Conservation (phyloP, 53 echinoderm and acorn worm genomes). For the Arbacia lixula region DNA sequence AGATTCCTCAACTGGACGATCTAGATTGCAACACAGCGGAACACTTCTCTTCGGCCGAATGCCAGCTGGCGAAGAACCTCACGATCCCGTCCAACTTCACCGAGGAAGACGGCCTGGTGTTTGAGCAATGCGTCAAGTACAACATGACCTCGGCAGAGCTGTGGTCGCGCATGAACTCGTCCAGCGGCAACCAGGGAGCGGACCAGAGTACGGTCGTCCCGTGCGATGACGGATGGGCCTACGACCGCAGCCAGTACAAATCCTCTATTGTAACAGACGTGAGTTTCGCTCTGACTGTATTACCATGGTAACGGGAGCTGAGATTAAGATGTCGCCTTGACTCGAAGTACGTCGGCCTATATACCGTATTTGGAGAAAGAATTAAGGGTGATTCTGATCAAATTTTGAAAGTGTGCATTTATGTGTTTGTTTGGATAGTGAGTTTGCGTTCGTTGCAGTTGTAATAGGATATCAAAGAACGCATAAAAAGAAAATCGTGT, state of each 20-base stretch:
- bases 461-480: no score
- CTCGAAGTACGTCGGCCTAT: no score
- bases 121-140: constrained; percentile 8
- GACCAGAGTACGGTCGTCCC: constrained; percentile 4
- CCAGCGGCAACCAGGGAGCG: no score
- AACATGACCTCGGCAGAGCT: constrained; percentile 1
- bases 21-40: constrained; percentile 18
- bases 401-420: no score
- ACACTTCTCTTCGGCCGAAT: not conserved
- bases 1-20: constrained; percentile 12
- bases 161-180: not conserved
- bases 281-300: no score
- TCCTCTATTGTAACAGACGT: constrained; percentile 35
- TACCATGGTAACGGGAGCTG: no score
- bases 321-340: no score
- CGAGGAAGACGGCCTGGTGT: not conserved
- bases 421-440: no score
- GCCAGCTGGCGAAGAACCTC: constrained; percentile 12
- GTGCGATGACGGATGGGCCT: constrained; percentile 27
- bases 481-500: no score
- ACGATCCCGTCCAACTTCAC: constrained; percentile 39
- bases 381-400: no score
- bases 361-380: no score
- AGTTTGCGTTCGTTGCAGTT: no score
- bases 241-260: constrained; percentile 28